These are phyloP conservation scores for Ichneumon xanthorius DNA, from an alignment of 2,888 invertebrate genomes.

Conservation along the genomic window DNA sequence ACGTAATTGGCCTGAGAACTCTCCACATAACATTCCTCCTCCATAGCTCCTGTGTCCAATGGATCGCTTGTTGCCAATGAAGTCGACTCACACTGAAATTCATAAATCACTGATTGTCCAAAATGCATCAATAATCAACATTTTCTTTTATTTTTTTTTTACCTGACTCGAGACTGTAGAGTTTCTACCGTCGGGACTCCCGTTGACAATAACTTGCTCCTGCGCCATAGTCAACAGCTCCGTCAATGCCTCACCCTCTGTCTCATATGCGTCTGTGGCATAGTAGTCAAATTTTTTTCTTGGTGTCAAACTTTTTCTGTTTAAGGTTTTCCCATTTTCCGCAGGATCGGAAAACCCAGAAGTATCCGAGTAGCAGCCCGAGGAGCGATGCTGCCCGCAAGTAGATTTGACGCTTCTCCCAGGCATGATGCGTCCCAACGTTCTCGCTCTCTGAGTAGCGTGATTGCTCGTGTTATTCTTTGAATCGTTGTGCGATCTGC, in stretches of 20 bases:
- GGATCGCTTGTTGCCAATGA: neutral
- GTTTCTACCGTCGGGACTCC: neutral
- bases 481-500: neutral
- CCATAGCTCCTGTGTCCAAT: neutral
- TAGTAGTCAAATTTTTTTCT: neutral
- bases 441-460: neutral
- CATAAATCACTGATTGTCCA: neutral
- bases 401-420: constrained; percentile 6
- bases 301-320: neutral
- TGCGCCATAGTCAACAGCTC: neutral
- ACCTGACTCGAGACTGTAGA: constrained; percentile 13
- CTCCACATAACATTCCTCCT: constrained; percentile 44
- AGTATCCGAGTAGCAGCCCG: neutral
- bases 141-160: neutral
- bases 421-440: constrained; percentile 49
- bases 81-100: constrained; percentile 40
- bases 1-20: constrained; percentile 37
- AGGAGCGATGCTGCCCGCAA: neutral
- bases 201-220: neutral
- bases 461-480: neutral
- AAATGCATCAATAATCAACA: neutral
- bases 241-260: neutral
- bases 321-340: neutral
- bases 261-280: neutral
- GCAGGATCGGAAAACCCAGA: neutral